Evolutionary conservation across 2,113 vertebrate species (phyloP).

Genomic region (Anoplopoma fimbria): DNA sequence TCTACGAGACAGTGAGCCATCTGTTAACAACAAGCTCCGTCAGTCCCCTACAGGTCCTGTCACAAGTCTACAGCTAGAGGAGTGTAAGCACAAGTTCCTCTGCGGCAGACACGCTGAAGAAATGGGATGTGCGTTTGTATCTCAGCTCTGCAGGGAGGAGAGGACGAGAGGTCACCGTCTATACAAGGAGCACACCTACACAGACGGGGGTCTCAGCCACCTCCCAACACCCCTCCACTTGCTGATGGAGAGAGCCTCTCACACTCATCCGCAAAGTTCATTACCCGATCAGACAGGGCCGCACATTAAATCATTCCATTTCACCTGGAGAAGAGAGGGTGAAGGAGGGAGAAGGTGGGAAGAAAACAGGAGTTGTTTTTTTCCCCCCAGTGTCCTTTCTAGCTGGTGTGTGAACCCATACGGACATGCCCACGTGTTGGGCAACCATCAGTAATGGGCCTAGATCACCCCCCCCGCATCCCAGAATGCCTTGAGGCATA

Average conservation of each 20-base stretch:
- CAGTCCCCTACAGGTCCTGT: conserved; percentile 61
- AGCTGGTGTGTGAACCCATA: conserved; percentile 49
- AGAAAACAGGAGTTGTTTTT: conserved; percentile 1
- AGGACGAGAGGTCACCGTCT: conserved; percentile 67
- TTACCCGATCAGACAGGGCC: conserved; percentile 73
- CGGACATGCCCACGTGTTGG: conserved; percentile 51
- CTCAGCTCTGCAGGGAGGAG: conserved; percentile 54
- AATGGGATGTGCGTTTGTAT: conserved; percentile 58
- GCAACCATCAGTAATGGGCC: conserved; percentile 61
- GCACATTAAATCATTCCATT: conserved; percentile 80
- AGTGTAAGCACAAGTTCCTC: conserved; percentile 57
- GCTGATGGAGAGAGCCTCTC: conserved; percentile 61
- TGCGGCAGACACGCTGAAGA: conserved; percentile 20
- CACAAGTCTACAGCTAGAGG: conserved; percentile 45
- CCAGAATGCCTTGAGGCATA: conserved; percentile 61
- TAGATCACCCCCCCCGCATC: conserved; percentile 32
- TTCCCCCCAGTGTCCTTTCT: conserved; percentile 8
- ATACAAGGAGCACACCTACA: conserved; percentile 49
- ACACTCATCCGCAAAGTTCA: conserved; percentile 73
- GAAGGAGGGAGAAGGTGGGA: conserved; percentile 47
- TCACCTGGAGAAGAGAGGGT: conserved; percentile 74
- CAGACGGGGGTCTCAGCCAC: conserved; percentile 73
- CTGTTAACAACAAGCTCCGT: conserved; percentile 61
- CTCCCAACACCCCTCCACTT: conserved; percentile 53
- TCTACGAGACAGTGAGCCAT: conserved; percentile 59